These are phyloP conservation scores for Ophion ventricosus DNA, from an alignment of 2,888 invertebrate genomes.

Conservation along the genomic window DNA sequence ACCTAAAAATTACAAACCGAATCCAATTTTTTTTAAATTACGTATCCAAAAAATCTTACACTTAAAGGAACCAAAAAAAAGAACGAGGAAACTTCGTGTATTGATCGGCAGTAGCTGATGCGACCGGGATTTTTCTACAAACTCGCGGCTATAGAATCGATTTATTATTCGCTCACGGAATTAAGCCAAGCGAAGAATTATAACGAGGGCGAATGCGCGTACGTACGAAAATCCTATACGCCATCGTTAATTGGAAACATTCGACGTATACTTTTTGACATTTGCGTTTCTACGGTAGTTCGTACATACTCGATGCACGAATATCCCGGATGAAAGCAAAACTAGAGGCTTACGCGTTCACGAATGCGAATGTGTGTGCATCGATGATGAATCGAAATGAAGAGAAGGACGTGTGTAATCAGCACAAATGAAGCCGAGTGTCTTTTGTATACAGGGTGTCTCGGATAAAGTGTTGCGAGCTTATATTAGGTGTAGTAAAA, in stretches of 20 bases:
- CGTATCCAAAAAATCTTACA: no score
- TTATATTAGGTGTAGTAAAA: no score
- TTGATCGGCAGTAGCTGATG: background rate
- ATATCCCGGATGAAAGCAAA: background rate
- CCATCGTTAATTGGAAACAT: conserved; percentile 1
- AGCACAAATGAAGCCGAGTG: background rate
- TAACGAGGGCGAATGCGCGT: background rate
- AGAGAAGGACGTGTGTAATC: background rate
- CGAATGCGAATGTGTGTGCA: background rate
- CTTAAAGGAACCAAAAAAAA: no score
- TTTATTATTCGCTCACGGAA: background rate
- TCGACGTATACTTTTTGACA: conserved; percentile 1
- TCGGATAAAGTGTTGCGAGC: background rate
- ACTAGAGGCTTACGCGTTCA: background rate
- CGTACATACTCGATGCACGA: background rate
- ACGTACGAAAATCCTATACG: background rate
- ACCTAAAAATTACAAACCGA: no score
- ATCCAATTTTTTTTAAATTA: no score
- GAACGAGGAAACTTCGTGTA: background rate
- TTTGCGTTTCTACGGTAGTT: background rate
- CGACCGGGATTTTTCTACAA: background rate
- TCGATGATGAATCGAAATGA: background rate
- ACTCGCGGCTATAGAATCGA: background rate
- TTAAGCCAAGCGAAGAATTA: conserved; percentile 12
- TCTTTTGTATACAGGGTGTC: background rate